Evolutionary conservation across 2,888 invertebrate species (phyloP), one percentile per base, ranked within the genome.

Genomic region (Achlya flavicornis): DNA sequence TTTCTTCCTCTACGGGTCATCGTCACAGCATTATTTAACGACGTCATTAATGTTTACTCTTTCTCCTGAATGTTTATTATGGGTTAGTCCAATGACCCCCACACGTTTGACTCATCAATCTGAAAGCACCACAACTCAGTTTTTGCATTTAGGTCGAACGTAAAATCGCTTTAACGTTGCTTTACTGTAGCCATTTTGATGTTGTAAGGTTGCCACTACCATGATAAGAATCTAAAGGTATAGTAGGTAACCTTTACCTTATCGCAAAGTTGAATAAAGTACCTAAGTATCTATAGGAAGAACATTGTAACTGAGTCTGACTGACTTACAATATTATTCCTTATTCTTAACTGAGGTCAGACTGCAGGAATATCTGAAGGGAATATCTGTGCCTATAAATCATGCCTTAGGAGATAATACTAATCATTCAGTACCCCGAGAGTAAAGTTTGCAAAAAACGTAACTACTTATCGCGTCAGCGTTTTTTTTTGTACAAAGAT

Each of bases 81-180:
- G 66, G 68, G 67, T 72, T 63, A 80, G 87, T 79, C 74, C 86
- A 82, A 80, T 75, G 87, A 85, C 84, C 86, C 26, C 68, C 62
- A 8, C 62, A 8, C 38, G 65, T 43, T 67, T 77, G 83, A 85
- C 71, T 86, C 85, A 81, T 79, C 77, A 84, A 77, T 76, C 76
- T 72, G 64, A 76, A 70, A 72, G 72, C 72, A 71, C 67, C 67
- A 73, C 71, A 73, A 73, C 69, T 73, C 70, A 69, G 19, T 69
- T 73, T 74, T 75, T 73, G 78, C 84, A 88, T 85, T 79, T 87
- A 77, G 90, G 90, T 87, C 89, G 83, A 67, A 73, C 83, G 80
- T 85, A 82, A 84, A 86, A 79, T 70, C 41, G 46, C 61, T 64
- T 67, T 71, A 65, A 61, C 62, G 53, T 61, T 7, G 53, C 53